Evolutionary conservation across 2,888 invertebrate species (phyloP).

Genomic region (Rhingia rostrata): DNA sequence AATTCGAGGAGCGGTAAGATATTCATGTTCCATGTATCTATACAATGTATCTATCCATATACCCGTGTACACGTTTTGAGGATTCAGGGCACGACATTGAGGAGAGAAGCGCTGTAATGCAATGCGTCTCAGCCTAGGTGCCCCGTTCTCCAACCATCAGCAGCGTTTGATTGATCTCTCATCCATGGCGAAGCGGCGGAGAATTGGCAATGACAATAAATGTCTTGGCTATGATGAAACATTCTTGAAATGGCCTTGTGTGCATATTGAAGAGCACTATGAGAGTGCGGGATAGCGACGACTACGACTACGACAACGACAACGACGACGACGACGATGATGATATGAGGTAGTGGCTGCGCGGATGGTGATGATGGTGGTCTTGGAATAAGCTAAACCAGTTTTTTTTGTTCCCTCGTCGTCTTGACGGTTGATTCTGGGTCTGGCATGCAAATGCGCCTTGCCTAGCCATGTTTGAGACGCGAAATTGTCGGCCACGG

Average conservation of each 20-base stretch:
- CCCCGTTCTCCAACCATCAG: constrained; percentile 7
- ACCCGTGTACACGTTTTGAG: constrained; percentile 46
- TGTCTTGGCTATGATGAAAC: constrained; percentile 74
- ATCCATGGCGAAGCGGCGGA: constrained; percentile 66
- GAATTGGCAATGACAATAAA: constrained; percentile 74
- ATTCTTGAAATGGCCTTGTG: constrained; percentile 74
- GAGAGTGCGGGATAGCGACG: constrained; percentile 36
- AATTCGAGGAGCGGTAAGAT: constrained; percentile 69
- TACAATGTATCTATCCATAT: constrained; percentile 53
- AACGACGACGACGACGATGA: constrained; percentile 23
- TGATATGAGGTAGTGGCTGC: constrained; percentile 34
- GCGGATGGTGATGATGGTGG: constrained; percentile 52
- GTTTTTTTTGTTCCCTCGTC: constrained; percentile 33
- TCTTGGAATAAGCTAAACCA: constrained; percentile 56
- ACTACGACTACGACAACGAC: background rate
- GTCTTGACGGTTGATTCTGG: constrained; percentile 35
- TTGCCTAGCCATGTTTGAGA: constrained; percentile 71
- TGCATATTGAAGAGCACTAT: constrained; percentile 71
- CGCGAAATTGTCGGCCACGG: constrained; percentile 73
- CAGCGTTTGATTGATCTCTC: constrained; percentile 71
- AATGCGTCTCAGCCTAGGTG: constrained; percentile 10
- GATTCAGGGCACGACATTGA: constrained; percentile 74
- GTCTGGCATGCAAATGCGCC: constrained; percentile 72
- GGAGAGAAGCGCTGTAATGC: constrained; percentile 54
- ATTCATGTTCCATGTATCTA: constrained; percentile 52